Base-by-base conservation (phyloP, 2,113 vertebrate species). In the Lynx canadensis region DNA sequence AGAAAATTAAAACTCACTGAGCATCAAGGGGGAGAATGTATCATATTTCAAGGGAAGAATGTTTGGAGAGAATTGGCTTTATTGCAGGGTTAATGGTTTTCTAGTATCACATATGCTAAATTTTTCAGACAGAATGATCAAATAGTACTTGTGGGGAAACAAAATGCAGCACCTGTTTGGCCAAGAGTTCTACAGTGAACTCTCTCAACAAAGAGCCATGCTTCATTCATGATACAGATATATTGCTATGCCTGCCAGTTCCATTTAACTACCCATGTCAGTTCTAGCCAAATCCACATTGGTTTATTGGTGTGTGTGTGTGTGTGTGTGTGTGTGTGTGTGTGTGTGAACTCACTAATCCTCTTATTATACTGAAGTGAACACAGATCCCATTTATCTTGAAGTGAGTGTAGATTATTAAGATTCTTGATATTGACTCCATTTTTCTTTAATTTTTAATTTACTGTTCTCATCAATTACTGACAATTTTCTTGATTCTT, bases 1-100 rank as follows among this genome's bases (percentile, higher is more conserved):
- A 95, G 45, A 96, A 91, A 89, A 94, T 82, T 90, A 95, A 97
- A 95, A 74, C 7, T 81, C 66, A 63, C 14, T 87, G 52, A 52
- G 2, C 13, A 27, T 83, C 33, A 91, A 80, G 16, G n/a, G 10
- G 25, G 2, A 48, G 74, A 82, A 76, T 52, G 27, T 5, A 82
- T 60, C 63, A 15, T 8, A 86, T 63, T 92, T 92, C 27, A 81
- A 88, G 36, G 45, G 5, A 74, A 94, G 55, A 74, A 38, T n/a
- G 1, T 94, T 48, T 89, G 31, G 66, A 31, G 52, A 73, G 33
- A 86, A 48, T 3, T 65, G n/a, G 63, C n/a, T 92, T 45, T 60
- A 73, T 29, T 65, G 48, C 3, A 63, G 94, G 65, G 74, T 90
- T 94, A 86, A 91, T 45, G 33, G 45, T 76, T 82, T 95, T 38